A percentile compares a stretch with the other conserved stretches of the same genome.
Evolutionary conservation across 1,140 invertebrate genomes (phyloP).

Genomic region (Dendrolimus kikuchii): DNA sequence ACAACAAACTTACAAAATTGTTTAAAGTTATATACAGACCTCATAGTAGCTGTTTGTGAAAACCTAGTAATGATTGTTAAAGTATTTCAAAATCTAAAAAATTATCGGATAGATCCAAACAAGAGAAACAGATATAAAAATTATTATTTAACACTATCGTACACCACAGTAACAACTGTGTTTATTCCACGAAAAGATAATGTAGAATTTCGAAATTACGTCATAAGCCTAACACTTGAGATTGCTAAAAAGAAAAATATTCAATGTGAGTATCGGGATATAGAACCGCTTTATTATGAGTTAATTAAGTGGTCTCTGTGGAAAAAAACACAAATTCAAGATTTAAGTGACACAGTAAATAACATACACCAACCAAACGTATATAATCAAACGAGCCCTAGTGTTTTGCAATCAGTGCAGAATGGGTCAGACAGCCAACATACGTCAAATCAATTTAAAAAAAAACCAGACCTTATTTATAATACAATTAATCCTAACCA

Average conservation of each 20-base stretch:
- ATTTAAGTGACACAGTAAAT: neutral
- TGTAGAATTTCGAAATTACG: conserved; percentile 5
- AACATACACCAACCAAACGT: neutral
- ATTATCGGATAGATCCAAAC: too few species aligned
- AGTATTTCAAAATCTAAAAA: too few species aligned
- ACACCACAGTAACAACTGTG: neutral
- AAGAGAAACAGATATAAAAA: neutral
- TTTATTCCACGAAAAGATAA: conserved; percentile 13
- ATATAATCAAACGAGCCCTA: too few species aligned
- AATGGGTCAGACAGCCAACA: neutral
- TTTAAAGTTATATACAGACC: too few species aligned
- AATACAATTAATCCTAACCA: too few species aligned
- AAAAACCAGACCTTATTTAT: too few species aligned
- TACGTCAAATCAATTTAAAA: neutral
- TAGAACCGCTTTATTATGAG: conserved; percentile 11
- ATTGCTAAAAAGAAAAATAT: conserved; percentile 2
- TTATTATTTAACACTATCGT: conserved; percentile 10
- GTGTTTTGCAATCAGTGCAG: too few species aligned
- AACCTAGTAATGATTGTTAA: too few species aligned
- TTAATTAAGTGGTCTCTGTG: conserved; percentile 11
- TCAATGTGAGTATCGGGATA: conserved; percentile 3
- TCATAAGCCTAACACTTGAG: conserved; percentile 11
- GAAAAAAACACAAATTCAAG: conserved; percentile 4
- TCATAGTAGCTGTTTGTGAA: too few species aligned
- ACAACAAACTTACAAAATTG: too few species aligned